Evolutionary conservation across 2,888 invertebrate species (phyloP).

Genomic region (Drosophila rubida): DNA sequence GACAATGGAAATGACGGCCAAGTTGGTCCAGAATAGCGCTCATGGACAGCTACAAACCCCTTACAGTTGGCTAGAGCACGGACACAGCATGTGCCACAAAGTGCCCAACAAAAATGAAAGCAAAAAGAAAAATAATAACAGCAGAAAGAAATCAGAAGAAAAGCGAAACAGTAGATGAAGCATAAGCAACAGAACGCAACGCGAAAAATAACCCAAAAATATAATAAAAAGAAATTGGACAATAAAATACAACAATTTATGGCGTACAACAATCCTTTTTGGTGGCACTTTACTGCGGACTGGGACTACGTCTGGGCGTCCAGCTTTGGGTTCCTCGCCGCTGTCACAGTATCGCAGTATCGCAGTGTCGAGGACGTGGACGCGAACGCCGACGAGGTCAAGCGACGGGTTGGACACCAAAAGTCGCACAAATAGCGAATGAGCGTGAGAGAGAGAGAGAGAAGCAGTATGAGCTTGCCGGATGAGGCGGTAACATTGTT

Average conservation of each 20-base stretch:
- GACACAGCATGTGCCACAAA: conserved; percentile 74
- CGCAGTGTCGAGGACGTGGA: background rate
- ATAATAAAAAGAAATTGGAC: conserved; percentile 81
- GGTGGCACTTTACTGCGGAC: conserved; percentile 64
- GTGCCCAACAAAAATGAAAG: conserved; percentile 40
- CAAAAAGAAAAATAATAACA: conserved; percentile 3
- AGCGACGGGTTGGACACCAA: conserved; percentile 41
- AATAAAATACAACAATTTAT: conserved; percentile 80
- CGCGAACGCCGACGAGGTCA: conserved; percentile 4
- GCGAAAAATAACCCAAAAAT: conserved; percentile 68
- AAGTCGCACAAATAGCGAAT: conserved; percentile 50
- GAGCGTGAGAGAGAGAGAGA: no score
- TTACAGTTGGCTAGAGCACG: conserved; percentile 48
- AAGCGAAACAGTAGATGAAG: conserved; percentile 71
- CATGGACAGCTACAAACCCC: conserved; percentile 11
- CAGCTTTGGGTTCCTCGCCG: background rate
- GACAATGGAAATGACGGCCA: conserved; percentile 68
- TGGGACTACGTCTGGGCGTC: conserved; percentile 10
- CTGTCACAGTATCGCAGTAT: conserved; percentile 14
- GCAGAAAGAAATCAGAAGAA: conserved; percentile 43
- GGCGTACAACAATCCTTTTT: conserved; percentile 76
- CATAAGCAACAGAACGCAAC: conserved; percentile 69
- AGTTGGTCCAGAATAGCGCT: conserved; percentile 47
- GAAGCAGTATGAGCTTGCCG: no score
- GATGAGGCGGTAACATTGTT: conserved; percentile 64